phyloP scores from a whole-genome alignment of 1,140 invertebrate species.

The Diprion similis region DNA sequence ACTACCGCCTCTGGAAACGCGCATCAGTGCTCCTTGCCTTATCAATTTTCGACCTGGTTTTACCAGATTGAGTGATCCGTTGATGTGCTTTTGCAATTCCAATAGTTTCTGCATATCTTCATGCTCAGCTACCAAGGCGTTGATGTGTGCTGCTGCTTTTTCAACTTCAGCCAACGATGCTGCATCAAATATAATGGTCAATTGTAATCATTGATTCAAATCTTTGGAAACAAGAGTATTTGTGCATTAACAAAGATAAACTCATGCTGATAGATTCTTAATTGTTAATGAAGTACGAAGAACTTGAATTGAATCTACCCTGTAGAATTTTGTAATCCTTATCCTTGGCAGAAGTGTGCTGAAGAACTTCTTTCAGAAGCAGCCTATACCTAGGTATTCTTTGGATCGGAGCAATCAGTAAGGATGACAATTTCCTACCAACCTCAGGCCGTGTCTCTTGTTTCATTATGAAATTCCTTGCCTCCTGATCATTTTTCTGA shows the following conservation, averaged over 20 bases:
- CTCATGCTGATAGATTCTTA: not conserved
- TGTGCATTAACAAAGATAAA: no score
- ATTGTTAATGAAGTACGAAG: conserved; percentile 13
- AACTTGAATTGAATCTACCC: conserved; percentile 36
- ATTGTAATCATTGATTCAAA: not conserved
- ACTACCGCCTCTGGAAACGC: conserved; percentile 66
- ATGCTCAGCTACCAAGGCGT: conserved; percentile 73
- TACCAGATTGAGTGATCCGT: conserved; percentile 68
- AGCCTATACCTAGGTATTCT: conserved; percentile 78
- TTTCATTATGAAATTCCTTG: conserved; percentile 66
- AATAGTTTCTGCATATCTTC: conserved; percentile 75
- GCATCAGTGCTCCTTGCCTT: conserved; percentile 73
- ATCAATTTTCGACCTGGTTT: conserved; percentile 73
- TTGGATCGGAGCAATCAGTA: conserved; percentile 80
- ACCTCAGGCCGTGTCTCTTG: conserved; percentile 78
- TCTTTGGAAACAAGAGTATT: no score
- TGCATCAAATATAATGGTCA: conserved; percentile 40
- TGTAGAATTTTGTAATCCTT: conserved; percentile 65
- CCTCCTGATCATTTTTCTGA: conserved; percentile 64
- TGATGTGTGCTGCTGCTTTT: conserved; percentile 74
- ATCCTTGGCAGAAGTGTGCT: conserved; percentile 67
- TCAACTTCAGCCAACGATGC: conserved; percentile 73
- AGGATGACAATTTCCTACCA: conserved; percentile 70
- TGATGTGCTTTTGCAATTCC: conserved; percentile 70
- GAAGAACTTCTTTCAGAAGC: conserved; percentile 72